A percentile compares a stretch with the other conserved stretches of the same genome.
These are phyloP conservation scores for Trachelus troglodyta DNA, from an alignment of 2,888 invertebrate genomes.

Conservation along the genomic window DNA sequence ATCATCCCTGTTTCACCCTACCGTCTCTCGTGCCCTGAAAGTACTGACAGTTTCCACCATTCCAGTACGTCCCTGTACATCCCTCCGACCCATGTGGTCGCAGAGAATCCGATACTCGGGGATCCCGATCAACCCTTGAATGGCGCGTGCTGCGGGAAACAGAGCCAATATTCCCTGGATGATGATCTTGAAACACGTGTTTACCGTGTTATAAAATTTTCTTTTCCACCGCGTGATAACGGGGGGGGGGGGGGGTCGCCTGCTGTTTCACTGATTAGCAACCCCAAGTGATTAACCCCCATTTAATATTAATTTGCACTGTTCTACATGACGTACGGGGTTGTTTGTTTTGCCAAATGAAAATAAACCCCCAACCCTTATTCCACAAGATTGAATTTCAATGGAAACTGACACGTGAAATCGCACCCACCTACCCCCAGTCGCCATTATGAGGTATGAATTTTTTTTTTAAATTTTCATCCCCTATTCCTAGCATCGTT, in stretches of 20 bases:
- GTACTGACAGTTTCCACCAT: background rate
- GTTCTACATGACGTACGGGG: background rate
- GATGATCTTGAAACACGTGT: background rate
- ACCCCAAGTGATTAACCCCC: conserved; percentile 21
- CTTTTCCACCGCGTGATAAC: background rate
- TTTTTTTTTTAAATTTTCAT: background rate
- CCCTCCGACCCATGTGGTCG: background rate
- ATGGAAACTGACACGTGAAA: background rate
- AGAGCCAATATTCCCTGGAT: conserved; percentile 31
- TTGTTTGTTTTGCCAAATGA: background rate
- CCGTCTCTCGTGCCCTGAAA: background rate
- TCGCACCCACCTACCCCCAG: background rate
- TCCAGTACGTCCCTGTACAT: background rate
- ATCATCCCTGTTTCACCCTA: background rate
- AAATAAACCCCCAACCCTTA: background rate
- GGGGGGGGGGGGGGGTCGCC: background rate
- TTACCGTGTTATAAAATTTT: background rate
- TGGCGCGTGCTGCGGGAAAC: conserved; percentile 2
- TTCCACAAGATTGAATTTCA: background rate
- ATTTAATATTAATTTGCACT: background rate
- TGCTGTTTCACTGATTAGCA: conserved; percentile 21
- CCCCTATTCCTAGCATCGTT: background rate
- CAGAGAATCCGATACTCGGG: conserved; percentile 46
- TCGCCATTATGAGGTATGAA: background rate
- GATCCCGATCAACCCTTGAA: conserved; percentile 18